Evolutionary conservation across 2,888 invertebrate genomes (phyloP).

Genomic region (Patella depressa): DNA sequence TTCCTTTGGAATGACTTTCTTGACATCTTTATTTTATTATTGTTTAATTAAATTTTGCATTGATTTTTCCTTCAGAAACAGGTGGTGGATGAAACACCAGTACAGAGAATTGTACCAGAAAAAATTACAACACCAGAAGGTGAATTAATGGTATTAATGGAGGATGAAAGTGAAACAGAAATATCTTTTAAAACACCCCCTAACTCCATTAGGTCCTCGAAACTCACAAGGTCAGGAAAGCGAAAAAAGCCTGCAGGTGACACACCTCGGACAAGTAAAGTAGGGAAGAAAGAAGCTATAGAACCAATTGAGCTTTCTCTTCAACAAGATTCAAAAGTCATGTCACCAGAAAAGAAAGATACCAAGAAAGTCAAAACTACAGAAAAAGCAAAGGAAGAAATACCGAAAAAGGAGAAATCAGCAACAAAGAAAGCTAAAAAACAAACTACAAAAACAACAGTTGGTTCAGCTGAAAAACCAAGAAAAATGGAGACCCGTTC

Average conservation of each 20-base stretch:
- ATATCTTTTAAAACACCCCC: slow-evolving; percentile 54
- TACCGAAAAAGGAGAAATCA: background rate
- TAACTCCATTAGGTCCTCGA: slow-evolving; percentile 40
- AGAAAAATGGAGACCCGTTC: background rate
- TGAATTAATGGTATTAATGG: slow-evolving; percentile 36
- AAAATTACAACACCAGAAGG: slow-evolving; percentile 15
- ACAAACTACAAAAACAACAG: background rate
- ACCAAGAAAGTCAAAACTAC: background rate
- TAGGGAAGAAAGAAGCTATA: background rate
- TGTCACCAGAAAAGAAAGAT: background rate
- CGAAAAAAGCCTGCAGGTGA: background rate
- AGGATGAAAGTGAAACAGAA: slow-evolving; percentile 50
- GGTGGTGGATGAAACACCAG: background rate
- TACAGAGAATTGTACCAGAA: background rate
- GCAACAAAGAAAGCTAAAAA: background rate
- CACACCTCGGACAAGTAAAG: background rate
- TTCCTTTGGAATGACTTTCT: too few species aligned
- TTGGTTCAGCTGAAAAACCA: background rate
- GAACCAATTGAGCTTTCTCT: background rate
- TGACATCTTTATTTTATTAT: too few species aligned
- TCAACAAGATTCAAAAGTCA: background rate
- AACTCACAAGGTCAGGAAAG: slow-evolving; percentile 17
- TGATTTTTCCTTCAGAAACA: background rate
- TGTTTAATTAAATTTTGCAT: too few species aligned
- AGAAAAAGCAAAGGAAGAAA: background rate